These are phyloP conservation scores for Lanius ludovicianus DNA, from an alignment of 2,113 vertebrate genomes.

Conservation along the genomic window DNA sequence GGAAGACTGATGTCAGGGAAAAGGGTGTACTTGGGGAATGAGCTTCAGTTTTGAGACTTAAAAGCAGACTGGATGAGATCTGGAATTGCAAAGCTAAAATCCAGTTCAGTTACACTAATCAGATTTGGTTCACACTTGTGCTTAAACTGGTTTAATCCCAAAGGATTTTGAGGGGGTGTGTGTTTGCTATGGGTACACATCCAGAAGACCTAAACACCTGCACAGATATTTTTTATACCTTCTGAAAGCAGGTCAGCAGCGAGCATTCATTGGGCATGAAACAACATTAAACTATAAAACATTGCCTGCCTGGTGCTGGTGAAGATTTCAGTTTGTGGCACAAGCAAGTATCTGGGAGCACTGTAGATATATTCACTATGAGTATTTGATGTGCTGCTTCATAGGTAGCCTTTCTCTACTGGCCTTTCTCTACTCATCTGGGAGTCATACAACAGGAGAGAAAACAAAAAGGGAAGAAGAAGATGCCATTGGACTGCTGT, in stretches of 20 bases:
- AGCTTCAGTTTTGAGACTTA: not conserved
- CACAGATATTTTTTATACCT: not conserved
- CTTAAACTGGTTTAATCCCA: not conserved
- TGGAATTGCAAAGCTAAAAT: not conserved
- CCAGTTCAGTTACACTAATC: not conserved
- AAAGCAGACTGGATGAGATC: not conserved
- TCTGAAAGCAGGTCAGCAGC: constrained; percentile 11
- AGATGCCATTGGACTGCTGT: not conserved
- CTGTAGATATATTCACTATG: not conserved
- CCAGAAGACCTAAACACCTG: not conserved
- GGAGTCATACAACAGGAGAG: not conserved
- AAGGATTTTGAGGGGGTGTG: not conserved
- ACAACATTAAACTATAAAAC: constrained; percentile 5
- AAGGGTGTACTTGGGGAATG: not conserved
- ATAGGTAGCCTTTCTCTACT: not conserved
- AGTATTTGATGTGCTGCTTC: not conserved
- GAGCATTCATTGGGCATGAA: constrained; percentile 39
- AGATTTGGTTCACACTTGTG: not conserved
- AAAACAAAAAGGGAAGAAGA: not conserved
- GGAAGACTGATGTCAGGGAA: not conserved
- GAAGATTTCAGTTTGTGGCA: not conserved
- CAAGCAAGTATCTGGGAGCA: not conserved
- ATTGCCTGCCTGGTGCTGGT: not conserved
- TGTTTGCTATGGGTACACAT: not conserved
- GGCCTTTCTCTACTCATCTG: not conserved